Evolutionary conservation across 1,140 invertebrate species (phyloP).

Genomic region (Acromyrmex echinatior): DNA sequence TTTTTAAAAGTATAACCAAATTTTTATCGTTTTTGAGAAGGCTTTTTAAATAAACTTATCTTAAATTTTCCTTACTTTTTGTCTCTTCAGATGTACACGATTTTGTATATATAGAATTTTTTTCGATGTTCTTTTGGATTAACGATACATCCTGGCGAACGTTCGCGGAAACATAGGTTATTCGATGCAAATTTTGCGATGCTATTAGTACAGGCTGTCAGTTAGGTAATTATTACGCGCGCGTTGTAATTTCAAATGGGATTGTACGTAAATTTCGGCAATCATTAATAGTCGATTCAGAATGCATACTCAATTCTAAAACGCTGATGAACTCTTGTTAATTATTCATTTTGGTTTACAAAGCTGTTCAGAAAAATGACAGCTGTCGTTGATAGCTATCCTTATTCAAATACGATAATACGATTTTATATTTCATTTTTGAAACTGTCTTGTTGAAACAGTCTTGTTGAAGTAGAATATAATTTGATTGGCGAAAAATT

Average conservation of each 20-base stretch:
- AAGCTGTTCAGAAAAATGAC: constrained; percentile 20
- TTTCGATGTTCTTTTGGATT: background rate
- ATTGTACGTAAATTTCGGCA: constrained; percentile 55
- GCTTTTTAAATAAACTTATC: background rate
- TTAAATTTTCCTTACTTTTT: constrained; percentile 2
- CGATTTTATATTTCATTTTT: constrained; percentile 38
- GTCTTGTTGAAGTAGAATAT: too few species aligned
- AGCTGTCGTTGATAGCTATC: background rate
- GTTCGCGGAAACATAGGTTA: background rate
- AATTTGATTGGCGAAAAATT: constrained; percentile 26
- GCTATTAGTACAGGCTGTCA: constrained; percentile 48
- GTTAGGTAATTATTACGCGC: constrained; percentile 55
- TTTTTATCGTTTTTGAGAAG: background rate
- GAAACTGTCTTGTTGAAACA: constrained; percentile 11
- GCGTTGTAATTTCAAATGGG: constrained; percentile 61
- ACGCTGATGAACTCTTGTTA: constrained; percentile 49
- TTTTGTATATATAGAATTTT: background rate
- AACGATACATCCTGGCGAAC: background rate
- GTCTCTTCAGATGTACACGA: background rate
- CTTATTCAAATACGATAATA: constrained; percentile 22
- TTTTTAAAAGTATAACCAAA: background rate
- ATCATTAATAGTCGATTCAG: constrained; percentile 53
- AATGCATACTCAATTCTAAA: constrained; percentile 28
- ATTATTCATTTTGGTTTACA: constrained; percentile 41
- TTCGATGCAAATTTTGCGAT: constrained; percentile 38